Base-by-base conservation (phyloP, 2,888 invertebrate species). In the Rutpela maculata region DNA sequence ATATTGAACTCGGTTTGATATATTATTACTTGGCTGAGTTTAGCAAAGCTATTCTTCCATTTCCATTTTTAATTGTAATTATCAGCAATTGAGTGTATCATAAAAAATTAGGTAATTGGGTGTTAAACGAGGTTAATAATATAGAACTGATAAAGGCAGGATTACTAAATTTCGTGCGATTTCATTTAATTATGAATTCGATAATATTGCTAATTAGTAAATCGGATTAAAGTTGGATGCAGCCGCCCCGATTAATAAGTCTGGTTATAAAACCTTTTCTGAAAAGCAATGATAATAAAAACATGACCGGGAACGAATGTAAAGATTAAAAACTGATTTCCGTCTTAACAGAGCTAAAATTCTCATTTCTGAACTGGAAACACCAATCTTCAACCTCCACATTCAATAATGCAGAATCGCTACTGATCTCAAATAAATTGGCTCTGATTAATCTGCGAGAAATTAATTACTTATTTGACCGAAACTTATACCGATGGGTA, bases 161-260 rank as follows among this genome's bases (percentile, higher is more conserved):
- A 50, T 50, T 50, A 50, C 50, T 50, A 50, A 50, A 10, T n/a
- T 50, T 50, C 4, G 50, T 50, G 50, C n/a, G 50, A n/a, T 12
- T 43, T 43, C 50, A 55, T 69, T 69, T 56, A 69, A 69, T 69
- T 69, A 69, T 17, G n/a, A 69, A 69, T 69, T 69, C 57, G 56
- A 69, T 69, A 69, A 69, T 22, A 69, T 31, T 31, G n/a, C 57
- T 57, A 69, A 69, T 69, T 69, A 69, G 56, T 56, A 69, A 69
- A 69, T 69, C 69, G 57, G 57, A 69, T 69, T 69, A 69, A 43
- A 69, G 22, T 68, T 68, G 17, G 68, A 57, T 26, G 56, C 57
- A 18, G 57, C 22, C 57, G 19, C 15, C 57, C 26, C 69, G 69
- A 69, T 69, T 69, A 69, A 69, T 69, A 69, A 69, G 57, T 31